phyloP scores from a whole-genome alignment of 2,888 invertebrate species.

The Troilus luridus region DNA sequence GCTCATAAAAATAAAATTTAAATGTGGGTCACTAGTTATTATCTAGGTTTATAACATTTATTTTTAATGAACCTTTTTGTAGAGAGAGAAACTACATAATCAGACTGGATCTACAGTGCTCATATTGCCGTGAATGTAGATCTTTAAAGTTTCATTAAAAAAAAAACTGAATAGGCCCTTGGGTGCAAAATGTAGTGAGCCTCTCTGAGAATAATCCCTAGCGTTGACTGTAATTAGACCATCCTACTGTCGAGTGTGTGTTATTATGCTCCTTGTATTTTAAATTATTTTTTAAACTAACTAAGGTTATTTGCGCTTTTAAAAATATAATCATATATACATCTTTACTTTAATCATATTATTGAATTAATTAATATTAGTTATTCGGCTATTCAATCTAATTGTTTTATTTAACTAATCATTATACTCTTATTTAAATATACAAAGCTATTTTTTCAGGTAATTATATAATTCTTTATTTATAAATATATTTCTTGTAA shows the following conservation, averaged over 20 bases:
- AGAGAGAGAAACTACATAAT: neutral
- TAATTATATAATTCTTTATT: too few relatives aligned
- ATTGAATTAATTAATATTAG: too few relatives aligned
- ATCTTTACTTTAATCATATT: too few relatives aligned
- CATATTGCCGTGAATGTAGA: neutral
- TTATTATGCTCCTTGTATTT: neutral
- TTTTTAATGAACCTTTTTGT: neutral
- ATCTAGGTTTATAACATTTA: neutral
- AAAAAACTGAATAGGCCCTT: constrained; percentile 5
- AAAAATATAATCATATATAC: too few relatives aligned
- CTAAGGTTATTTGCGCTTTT: too few relatives aligned
- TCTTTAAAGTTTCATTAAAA: neutral
- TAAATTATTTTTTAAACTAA: too few relatives aligned
- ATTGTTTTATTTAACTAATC: too few relatives aligned
- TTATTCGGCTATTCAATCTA: too few relatives aligned
- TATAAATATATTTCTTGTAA: too few relatives aligned
- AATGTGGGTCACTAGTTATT: neutral
- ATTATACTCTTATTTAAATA: too few relatives aligned
- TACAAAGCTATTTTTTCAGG: too few relatives aligned
- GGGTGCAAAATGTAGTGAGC: neutral
- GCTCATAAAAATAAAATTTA: too few relatives aligned
- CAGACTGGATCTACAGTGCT: neutral
- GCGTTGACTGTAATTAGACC: neutral
- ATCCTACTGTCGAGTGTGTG: neutral
- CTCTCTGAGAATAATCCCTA: neutral